Conservation (phyloP, 92 coral and sea anemone genomes). For the Virgularia gustaviana region DNA sequence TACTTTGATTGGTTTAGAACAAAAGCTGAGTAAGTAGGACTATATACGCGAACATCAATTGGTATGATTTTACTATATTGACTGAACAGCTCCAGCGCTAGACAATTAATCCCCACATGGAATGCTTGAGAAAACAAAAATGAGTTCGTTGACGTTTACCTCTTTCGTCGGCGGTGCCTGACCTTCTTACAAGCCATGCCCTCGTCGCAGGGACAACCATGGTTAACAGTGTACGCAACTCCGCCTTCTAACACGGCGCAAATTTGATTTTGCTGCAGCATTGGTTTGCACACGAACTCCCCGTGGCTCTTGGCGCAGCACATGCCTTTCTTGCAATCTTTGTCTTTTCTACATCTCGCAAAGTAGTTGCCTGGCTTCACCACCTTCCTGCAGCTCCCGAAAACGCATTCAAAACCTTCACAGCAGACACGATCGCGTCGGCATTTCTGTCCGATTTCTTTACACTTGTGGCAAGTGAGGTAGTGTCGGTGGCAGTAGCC, state of each 20-base stretch:
- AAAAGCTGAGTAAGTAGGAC: too few species aligned
- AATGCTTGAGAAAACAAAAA: not conserved
- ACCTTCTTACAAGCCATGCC: slow-evolving; percentile 73
- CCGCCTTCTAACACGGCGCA: slow-evolving; percentile 90
- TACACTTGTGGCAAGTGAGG: slow-evolving; percentile 81
- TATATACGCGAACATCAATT: too few species aligned
- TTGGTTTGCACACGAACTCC: slow-evolving; percentile 75
- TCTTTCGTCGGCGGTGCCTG: slow-evolving; percentile 1
- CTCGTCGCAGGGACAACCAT: slow-evolving; percentile 81
- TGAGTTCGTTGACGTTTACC: not conserved
- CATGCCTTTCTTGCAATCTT: slow-evolving; percentile 71
- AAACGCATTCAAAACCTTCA: slow-evolving; percentile 82
- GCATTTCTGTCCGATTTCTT: slow-evolving; percentile 61
- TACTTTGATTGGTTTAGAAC: slow-evolving; percentile 6
- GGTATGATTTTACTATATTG: not conserved
- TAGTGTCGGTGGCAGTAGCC: slow-evolving; percentile 90
- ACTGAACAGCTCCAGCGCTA: not conserved
- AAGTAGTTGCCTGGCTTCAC: slow-evolving; percentile 61
- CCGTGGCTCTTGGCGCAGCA: slow-evolving; percentile 95
- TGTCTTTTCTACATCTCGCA: slow-evolving; percentile 72
- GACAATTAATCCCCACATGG: too few species aligned
- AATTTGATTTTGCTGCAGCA: slow-evolving; percentile 68
- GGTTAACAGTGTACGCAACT: slow-evolving; percentile 75
- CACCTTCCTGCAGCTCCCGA: slow-evolving; percentile 73
- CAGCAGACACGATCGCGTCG: slow-evolving; percentile 86